Evolutionary conservation across 2,888 invertebrate species (phyloP).

Genomic region (Acleris laterana): DNA sequence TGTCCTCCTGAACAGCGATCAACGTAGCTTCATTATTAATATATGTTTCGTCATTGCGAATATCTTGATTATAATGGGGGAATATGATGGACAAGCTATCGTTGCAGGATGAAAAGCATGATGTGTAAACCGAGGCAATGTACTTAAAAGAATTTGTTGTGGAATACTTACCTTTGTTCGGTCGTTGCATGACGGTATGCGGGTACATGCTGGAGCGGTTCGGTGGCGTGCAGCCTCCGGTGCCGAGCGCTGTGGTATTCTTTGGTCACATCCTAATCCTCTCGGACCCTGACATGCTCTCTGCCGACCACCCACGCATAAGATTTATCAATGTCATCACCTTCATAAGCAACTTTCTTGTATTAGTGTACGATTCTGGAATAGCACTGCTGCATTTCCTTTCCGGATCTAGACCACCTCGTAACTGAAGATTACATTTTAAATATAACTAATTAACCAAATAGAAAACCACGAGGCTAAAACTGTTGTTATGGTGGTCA

Average conservation of each 20-base stretch:
- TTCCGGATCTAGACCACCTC: not conserved
- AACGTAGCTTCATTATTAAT: not conserved
- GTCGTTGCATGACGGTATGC: constrained; percentile 66
- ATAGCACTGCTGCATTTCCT: not conserved
- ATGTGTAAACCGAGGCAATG: constrained; percentile 44
- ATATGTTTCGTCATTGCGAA: not conserved
- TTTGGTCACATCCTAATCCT: constrained; percentile 66
- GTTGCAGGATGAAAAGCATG: not conserved
- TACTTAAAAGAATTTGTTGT: constrained; percentile 46
- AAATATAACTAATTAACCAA: not conserved
- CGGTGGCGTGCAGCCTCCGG: constrained; percentile 54
- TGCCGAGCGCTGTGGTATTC: constrained; percentile 68
- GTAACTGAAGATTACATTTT: not conserved
- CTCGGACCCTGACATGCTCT: constrained; percentile 55
- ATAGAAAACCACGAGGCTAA: too few relatives aligned
- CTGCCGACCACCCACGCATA: constrained; percentile 51
- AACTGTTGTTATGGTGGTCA: too few relatives aligned
- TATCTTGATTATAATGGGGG: not conserved
- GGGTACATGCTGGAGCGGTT: constrained; percentile 69
- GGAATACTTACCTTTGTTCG: constrained; percentile 61
- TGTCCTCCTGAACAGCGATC: not conserved
- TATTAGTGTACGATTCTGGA: constrained; percentile 60
- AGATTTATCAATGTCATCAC: constrained; percentile 62
- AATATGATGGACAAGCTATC: not conserved
- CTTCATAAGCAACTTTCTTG: constrained; percentile 59